Evolutionary conservation across 1,140 invertebrate genomes (phyloP).

Genomic region (Drosophila chauvacae): DNA sequence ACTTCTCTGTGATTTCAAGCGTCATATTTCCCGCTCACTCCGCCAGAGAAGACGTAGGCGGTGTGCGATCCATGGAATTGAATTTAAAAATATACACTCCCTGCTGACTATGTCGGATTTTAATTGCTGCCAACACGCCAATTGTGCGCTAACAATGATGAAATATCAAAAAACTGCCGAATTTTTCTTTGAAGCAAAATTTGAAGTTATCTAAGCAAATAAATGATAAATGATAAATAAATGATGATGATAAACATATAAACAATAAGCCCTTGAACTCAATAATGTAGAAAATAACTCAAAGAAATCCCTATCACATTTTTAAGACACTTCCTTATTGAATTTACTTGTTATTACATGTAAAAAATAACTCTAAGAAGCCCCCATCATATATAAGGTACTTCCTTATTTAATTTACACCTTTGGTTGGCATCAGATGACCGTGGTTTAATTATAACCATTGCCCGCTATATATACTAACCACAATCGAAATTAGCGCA

Average conservation of each 20-base stretch:
- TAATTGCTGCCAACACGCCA: slow-evolving; percentile 40
- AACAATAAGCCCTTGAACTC: not conserved
- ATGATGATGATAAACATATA: too few species aligned
- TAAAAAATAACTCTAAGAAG: not conserved
- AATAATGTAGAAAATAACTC: too few species aligned
- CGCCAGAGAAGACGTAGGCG: not conserved
- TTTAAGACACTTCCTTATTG: too few species aligned
- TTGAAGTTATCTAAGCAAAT: not conserved
- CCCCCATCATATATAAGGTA: not conserved
- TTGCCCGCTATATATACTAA: slow-evolving; percentile 2
- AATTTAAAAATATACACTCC: slow-evolving; percentile 18
- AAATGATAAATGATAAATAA: too few species aligned
- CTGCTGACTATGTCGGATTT: slow-evolving; percentile 7
- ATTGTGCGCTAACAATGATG: slow-evolving; percentile 31
- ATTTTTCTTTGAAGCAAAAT: not conserved
- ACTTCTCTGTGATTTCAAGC: slow-evolving; percentile 16
- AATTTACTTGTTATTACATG: too few species aligned
- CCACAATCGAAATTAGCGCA: slow-evolving; percentile 22
- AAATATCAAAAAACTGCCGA: slow-evolving; percentile 3
- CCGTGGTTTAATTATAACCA: slow-evolving; percentile 11
- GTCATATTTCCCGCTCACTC: slow-evolving; percentile 1
- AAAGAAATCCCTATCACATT: too few species aligned
- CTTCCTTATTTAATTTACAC: not conserved
- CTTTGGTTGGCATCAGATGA: not conserved
- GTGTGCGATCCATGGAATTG: not conserved